phyloP scores from a whole-genome alignment of 2,797 vertebrate genomes.

The Sebastes oblongus region DNA sequence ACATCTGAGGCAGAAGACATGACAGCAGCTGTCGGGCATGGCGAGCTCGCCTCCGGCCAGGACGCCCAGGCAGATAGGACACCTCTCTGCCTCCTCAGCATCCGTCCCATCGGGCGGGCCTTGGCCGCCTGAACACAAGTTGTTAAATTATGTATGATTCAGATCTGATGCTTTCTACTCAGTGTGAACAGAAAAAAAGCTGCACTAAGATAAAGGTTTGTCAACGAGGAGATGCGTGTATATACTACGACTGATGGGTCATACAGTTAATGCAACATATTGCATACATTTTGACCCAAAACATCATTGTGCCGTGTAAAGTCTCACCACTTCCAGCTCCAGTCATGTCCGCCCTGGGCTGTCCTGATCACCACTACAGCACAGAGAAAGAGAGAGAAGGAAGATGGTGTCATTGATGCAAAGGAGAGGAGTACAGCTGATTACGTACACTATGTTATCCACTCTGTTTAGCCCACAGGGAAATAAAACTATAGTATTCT shows the following conservation, averaged over 20 bases:
- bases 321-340: conserved; percentile 76
- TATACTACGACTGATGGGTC: background rate
- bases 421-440: background rate
- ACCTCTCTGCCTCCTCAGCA: conserved; percentile 82
- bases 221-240: background rate
- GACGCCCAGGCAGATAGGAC: conserved; percentile 93
- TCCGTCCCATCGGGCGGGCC: conserved; percentile 73
- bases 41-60: conserved; percentile 86
- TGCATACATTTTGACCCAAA: background rate
- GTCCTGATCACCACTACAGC: conserved; percentile 56
- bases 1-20: conserved; percentile 93
- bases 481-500: background rate
- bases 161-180: background rate
- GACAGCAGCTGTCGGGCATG: conserved; percentile 92
- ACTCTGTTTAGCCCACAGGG: background rate
- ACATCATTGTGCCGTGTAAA: background rate
- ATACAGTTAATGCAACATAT: background rate
- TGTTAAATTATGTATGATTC: background rate
- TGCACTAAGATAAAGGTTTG: background rate
- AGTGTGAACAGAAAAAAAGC: background rate
- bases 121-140: conserved; percentile 62
- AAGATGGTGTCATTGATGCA: background rate
- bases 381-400: background rate
- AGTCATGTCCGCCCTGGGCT: conserved; percentile 67
- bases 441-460: background rate